phyloP scores from a whole-genome alignment of 2,113 vertebrate genomes.

The Acrocephalus arundinaceus region DNA sequence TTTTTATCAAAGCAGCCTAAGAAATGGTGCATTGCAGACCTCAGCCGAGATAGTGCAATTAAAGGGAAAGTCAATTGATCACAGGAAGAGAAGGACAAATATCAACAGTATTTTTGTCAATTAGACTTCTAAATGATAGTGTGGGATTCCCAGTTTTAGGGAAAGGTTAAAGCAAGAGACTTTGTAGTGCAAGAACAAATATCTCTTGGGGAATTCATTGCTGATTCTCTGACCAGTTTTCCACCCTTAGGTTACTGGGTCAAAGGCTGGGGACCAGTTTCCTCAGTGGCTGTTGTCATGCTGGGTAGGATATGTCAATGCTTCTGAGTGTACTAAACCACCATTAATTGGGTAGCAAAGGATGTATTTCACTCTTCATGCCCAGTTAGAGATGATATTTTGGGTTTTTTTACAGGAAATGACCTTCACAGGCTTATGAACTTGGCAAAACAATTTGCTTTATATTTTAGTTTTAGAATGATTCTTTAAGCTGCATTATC shows the following conservation, averaged over 20 bases:
- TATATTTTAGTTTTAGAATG: background rate
- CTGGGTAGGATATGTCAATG: background rate
- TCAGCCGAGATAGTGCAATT: background rate
- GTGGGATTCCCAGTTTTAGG: background rate
- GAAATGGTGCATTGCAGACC: background rate
- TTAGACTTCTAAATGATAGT: background rate
- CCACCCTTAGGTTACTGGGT: background rate
- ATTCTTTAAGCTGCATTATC: background rate
- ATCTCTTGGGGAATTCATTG: background rate
- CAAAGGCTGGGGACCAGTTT: background rate
- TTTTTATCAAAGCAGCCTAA: conserved; percentile 11
- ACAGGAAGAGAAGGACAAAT: background rate
- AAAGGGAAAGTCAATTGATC: background rate
- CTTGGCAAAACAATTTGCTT: background rate
- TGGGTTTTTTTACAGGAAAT: background rate
- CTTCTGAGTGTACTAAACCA: background rate
- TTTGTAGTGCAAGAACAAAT: background rate
- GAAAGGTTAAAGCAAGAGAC: background rate
- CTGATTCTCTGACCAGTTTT: background rate
- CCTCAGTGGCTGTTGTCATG: background rate
- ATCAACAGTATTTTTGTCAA: background rate
- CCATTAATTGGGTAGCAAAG: background rate
- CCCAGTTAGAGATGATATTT: background rate
- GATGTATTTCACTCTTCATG: background rate
- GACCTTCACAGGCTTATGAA: background rate